Evolutionary conservation across 2,888 invertebrate genomes (phyloP).

Genomic region (Ormyrus nitidulus): DNA sequence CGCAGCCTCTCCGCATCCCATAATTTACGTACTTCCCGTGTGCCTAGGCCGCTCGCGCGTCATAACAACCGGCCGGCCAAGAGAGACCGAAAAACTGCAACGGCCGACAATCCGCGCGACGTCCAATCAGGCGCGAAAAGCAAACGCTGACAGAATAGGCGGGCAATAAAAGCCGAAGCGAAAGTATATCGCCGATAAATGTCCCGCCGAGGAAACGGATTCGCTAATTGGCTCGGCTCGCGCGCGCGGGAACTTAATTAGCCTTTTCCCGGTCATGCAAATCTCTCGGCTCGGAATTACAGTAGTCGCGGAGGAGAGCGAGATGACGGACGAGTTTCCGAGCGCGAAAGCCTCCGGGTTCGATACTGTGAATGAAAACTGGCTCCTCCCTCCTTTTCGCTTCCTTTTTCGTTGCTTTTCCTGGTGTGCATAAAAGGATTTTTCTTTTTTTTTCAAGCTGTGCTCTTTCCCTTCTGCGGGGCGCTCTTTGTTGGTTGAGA

Average conservation of each 20-base stretch:
- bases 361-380: too few species aligned
- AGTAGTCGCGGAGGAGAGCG: conserved; percentile 19
- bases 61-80: too few species aligned
- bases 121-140: not conserved
- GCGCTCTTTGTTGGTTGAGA: too few species aligned
- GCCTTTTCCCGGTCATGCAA: conserved; percentile 40
- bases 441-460: not conserved
- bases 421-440: not conserved
- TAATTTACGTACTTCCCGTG: too few species aligned
- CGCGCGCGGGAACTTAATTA: conserved; percentile 38
- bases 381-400: not conserved
- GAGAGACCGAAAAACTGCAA: conserved; percentile 7
- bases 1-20: too few species aligned
- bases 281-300: conserved; percentile 26
- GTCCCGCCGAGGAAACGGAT: not conserved
- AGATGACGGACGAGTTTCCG: conserved; percentile 22
- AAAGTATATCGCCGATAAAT: too few species aligned
- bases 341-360: conserved; percentile 12
- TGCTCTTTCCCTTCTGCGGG: not conserved
- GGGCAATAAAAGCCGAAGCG: too few species aligned
- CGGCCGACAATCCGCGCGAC: conserved; percentile 19
- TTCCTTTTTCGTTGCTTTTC: not conserved
- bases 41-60: too few species aligned
- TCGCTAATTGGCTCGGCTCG: conserved; percentile 39
- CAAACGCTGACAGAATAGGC: too few species aligned